A percentile compares a stretch with the other conserved stretches of the same genome.
These are phyloP conservation scores for Taxidea taxus DNA, from an alignment of 2,113 vertebrate genomes.

Conservation along the genomic window DNA sequence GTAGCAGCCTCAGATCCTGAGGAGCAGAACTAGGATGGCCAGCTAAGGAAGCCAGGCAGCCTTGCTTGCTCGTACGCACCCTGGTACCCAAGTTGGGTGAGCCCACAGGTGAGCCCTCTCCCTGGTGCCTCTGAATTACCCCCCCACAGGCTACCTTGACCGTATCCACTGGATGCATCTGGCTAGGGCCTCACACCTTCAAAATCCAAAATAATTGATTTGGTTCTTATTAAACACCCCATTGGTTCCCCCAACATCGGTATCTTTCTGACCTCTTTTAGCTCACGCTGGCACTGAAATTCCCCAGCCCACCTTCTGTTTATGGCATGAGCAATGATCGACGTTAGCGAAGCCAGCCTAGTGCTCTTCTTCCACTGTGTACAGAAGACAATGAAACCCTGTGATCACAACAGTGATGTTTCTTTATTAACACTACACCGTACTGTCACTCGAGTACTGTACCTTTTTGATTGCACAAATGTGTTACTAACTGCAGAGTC, in stretches of 20 bases:
- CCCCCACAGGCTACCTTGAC: not conserved
- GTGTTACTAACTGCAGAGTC: slow-evolving; percentile 84
- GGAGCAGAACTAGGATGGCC: fast-evolving
- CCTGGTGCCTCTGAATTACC: not conserved
- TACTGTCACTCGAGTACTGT: slow-evolving; percentile 86
- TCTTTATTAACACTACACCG: slow-evolving; percentile 81
- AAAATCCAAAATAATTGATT: not conserved
- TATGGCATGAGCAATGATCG: slow-evolving; percentile 64
- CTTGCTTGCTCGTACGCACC: not conserved
- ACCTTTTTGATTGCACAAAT: slow-evolving; percentile 85
- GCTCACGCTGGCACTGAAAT: not conserved
- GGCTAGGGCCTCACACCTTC: not conserved
- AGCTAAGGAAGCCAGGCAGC: not conserved
- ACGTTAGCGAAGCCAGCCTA: slow-evolving; percentile 54
- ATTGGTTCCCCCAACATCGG: not conserved
- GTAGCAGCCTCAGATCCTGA: not conserved
- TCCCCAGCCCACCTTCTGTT: slow-evolving; percentile 63
- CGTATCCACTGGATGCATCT: not conserved
- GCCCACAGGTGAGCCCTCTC: not conserved
- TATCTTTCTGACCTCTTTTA: slow-evolving; percentile 46
- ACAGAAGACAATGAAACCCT: slow-evolving; percentile 67
- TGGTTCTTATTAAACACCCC: not conserved
- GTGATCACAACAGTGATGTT: slow-evolving; percentile 76
- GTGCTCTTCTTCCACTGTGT: slow-evolving; percentile 53
- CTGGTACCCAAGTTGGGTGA: not conserved